Evolutionary conservation across 2,888 invertebrate genomes (phyloP).

Genomic region (Synanthedon formicaeformis): DNA sequence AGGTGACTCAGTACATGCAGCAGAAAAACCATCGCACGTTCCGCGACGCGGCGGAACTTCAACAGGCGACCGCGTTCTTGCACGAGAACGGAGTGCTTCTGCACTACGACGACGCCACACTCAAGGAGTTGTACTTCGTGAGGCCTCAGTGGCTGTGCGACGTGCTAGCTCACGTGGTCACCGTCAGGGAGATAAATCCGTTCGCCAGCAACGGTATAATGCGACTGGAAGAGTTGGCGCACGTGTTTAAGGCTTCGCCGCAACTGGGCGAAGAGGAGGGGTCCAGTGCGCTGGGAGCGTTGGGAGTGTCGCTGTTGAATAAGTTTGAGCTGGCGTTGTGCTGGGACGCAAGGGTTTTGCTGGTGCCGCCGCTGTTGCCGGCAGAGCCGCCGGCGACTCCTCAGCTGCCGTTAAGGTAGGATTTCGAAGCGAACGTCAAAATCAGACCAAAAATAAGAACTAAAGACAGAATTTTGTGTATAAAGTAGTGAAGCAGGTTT

Average conservation of each 20-base stretch:
- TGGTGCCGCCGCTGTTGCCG: slow-evolving; percentile 92
- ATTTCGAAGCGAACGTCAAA: too few species aligned
- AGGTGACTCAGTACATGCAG: slow-evolving; percentile 75
- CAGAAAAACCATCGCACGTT: slow-evolving; percentile 79
- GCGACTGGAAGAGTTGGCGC: slow-evolving; percentile 91
- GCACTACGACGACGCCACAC: slow-evolving; percentile 93
- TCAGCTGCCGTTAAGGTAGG: slow-evolving; percentile 16
- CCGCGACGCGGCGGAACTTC: slow-evolving; percentile 90
- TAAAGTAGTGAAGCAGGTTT: too few species aligned
- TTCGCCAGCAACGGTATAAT: slow-evolving; percentile 93
- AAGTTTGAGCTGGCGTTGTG: slow-evolving; percentile 98
- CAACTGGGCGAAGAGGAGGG: slow-evolving; percentile 71
- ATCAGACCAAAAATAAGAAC: too few species aligned
- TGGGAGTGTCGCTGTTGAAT: slow-evolving; percentile 90
- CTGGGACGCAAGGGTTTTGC: slow-evolving; percentile 92
- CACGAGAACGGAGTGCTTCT: slow-evolving; percentile 98
- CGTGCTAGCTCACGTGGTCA: slow-evolving; percentile 95
- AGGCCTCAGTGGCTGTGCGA: slow-evolving; percentile 99
- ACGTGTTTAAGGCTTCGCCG: slow-evolving; percentile 91
- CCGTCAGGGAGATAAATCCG: slow-evolving; percentile 96
- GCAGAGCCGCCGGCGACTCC: slow-evolving; percentile 48
- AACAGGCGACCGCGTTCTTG: slow-evolving; percentile 95
- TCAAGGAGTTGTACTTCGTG: slow-evolving; percentile 95
- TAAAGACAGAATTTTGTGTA: too few species aligned
- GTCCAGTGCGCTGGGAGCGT: slow-evolving; percentile 59